These are phyloP conservation scores for Diadema setosum DNA, from an alignment of 35 echinoderm and acorn worm genomes.

Conservation along the genomic window DNA sequence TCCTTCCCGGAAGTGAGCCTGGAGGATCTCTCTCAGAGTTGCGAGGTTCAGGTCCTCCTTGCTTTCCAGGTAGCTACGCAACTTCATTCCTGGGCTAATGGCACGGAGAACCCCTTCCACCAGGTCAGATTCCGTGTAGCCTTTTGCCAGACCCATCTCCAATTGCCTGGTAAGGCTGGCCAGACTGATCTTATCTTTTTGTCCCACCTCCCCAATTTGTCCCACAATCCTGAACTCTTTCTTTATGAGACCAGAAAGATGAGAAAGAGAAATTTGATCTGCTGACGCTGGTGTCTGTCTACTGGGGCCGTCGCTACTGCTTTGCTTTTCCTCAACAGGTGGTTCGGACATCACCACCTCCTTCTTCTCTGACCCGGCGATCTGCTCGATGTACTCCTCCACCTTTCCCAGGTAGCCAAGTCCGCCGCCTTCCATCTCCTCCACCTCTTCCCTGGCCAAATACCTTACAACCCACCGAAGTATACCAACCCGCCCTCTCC, in stretches of 20 bases:
- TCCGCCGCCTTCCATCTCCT: not conserved
- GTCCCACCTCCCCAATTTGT: not conserved
- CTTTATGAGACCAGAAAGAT: not conserved
- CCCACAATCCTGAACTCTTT: constrained; percentile 11
- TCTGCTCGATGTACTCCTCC: not conserved
- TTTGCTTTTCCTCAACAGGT: not conserved
- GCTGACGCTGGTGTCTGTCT: not conserved
- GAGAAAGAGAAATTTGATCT: not conserved
- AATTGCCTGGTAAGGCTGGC: not conserved
- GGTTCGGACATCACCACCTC: not conserved
- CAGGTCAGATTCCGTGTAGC: not conserved
- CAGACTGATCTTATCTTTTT: not conserved
- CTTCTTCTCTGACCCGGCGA: not conserved
- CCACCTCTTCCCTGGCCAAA: not conserved
- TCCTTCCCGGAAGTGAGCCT: not conserved
- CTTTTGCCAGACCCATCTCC: not conserved
- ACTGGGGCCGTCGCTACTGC: not conserved
- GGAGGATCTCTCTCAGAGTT: not conserved
- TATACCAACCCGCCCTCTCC: not conserved
- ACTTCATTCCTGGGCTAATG: not conserved
- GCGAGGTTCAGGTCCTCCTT: not conserved
- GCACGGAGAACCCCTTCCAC: not conserved
- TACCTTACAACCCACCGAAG: not conserved
- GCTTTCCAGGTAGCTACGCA: constrained; percentile 5
- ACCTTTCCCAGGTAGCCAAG: not conserved